Evolutionary conservation across 2,113 vertebrate genomes (phyloP), one percentile per base, ranked within the genome.

Genomic region (Vulpes lagopus): DNA sequence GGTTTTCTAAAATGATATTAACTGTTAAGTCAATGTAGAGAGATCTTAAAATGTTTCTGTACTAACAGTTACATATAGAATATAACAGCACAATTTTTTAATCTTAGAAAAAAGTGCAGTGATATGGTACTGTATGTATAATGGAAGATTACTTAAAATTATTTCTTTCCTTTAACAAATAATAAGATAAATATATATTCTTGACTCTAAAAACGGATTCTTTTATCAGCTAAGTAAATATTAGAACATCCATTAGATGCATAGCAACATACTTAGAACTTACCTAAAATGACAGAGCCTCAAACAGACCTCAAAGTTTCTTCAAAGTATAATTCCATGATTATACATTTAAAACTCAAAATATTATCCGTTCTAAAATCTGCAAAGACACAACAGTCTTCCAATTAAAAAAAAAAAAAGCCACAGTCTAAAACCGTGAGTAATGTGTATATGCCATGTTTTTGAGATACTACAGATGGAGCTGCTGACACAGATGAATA

Each of bases 1-100:
- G 30, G 51, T 94, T 95, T 97, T 92, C 55, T 59, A 76, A 91
- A 95, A 92, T 53, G 27, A 60, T 59, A 95, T 51, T 81, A 96
- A 67, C 8, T 53, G 87, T 91, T 96, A 30, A 84, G 89, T 83
- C 88, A 89, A 12, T 38, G 94, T 93, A 89, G 59, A 81, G 65
- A 89, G 2, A 55, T 30, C 38, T 62, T 95, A 90, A 92, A 94
- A 96, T 78, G 35, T 53, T n/a, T 92, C 23, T 49, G 51, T 94
- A 85, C n/a, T 79, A 92, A 93, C 91, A 83, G 17, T 25, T 89
- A 73, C 60, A 89, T 32, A 89, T 89, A 11, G 20, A 85, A 84
- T 62, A 23, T 60, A 90, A 91, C 11, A 94, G 35, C 23, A 5
- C 19, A 85, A 84, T 35, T 84, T 95, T 80, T 32, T 74, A 49